phyloP scores from a whole-genome alignment of 2,888 invertebrate species.

The Perdita meconis region DNA sequence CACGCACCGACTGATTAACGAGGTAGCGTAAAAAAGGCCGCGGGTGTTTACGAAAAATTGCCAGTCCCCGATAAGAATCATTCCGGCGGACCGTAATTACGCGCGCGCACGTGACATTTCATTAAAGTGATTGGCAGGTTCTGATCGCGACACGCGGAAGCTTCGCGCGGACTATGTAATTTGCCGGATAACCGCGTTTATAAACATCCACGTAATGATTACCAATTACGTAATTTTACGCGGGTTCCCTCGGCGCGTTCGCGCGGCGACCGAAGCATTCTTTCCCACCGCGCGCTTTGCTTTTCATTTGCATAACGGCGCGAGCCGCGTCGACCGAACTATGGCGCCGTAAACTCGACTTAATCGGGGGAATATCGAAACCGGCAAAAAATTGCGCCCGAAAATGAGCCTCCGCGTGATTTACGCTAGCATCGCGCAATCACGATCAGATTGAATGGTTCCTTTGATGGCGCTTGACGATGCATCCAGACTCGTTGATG shows the following conservation, averaged over 20 bases:
- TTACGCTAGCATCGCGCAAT: slow-evolving; percentile 18
- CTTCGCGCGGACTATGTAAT: slow-evolving; percentile 38
- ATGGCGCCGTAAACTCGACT: slow-evolving; percentile 39
- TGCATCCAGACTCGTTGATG: background rate
- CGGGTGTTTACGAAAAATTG: slow-evolving; percentile 39
- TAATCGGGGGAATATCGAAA: slow-evolving; percentile 30
- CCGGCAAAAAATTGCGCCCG: background rate
- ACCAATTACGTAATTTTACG: slow-evolving; percentile 60
- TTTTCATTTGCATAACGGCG: slow-evolving; percentile 46
- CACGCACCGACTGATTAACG: slow-evolving; percentile 11
- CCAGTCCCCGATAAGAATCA: slow-evolving; percentile 46
- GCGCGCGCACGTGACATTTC: slow-evolving; percentile 51
- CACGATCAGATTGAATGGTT: background rate
- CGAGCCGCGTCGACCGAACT: slow-evolving; percentile 37
- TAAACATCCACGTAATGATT: slow-evolving; percentile 53
- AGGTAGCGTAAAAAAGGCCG: background rate
- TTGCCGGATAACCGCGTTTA: slow-evolving; percentile 47
- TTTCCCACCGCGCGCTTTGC: background rate
- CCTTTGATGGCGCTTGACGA: background rate
- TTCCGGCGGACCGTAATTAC: slow-evolving; percentile 27
- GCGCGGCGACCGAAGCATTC: background rate
- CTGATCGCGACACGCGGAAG: slow-evolving; percentile 8
- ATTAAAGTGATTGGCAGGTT: slow-evolving; percentile 55
- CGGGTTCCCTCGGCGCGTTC: slow-evolving; percentile 36
- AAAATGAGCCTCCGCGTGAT: slow-evolving; percentile 29